Evolutionary conservation across 2,888 invertebrate genomes (phyloP), one percentile per base, ranked within the genome.

Genomic region (Cerceris ruficornis): DNA sequence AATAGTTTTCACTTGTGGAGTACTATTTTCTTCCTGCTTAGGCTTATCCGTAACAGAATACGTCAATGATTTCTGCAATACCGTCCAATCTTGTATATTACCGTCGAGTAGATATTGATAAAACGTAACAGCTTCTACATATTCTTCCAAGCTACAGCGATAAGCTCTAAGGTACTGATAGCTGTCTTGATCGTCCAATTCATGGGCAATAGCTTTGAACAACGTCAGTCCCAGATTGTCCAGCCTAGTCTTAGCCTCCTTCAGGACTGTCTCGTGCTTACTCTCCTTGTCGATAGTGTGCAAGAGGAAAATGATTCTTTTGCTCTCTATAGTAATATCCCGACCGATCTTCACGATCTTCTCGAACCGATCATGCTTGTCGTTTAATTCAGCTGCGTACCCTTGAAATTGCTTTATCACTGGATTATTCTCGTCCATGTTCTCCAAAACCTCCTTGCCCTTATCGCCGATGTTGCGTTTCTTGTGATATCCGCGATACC

Each of bases 321-420:
- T 98, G 92, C 98, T 97, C 89, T 98, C 97, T 83, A 98, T 97
- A 0, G 97, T 98, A 17, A 98, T 95, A 89, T 98, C 98, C 41
- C 98, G 94, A 78, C 96, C 95, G 0, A 96, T 91, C 92, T 98
- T 98, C 0, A 98, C 95, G 43, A 98, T 94, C 58, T 97, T 93
- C 90, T 98, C 98, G 87, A 96, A 95, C 77, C 96, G 95, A 91
- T 98, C 98, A 87, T 98, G 96, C 81, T 96, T 96, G 0, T 93
- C 93, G 86, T 97, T 97, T 50, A 98, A 92, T 88, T 95, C 95
- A 0, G 88, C 74, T 0, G 95, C 94, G 87, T 95, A 96, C n/a
- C 92, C 90, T 83, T 93, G 94, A 90, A 97, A 97, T 90, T 94
- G 94, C 73, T 94, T 93, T 49, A 95, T 92, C 0, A 95, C 94